Percentiles rank a stretch among this genome's conserved stretches.
phyloP scores from a whole-genome alignment of 2,797 vertebrate genomes.

The Leontocebus nigricollis region DNA sequence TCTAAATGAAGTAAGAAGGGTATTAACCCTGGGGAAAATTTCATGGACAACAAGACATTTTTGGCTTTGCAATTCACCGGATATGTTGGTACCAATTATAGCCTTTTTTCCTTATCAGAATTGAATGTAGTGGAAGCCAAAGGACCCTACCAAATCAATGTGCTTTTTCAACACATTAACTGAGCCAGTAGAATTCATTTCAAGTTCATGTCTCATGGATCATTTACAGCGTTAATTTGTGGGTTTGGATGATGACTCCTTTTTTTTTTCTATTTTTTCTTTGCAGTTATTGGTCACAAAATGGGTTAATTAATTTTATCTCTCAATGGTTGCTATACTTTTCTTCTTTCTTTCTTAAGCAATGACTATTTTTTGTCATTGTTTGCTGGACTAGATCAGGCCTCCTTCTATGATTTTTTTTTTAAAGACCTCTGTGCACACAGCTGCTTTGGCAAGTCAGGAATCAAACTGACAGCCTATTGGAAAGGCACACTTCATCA shows the following conservation, averaged over 20 bases:
- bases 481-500: slow-evolving; percentile 62
- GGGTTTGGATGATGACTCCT: not conserved
- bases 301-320: slow-evolving; percentile 60
- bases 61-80: slow-evolving; percentile 30
- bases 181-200: slow-evolving; percentile 46
- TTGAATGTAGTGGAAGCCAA: not conserved
- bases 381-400: slow-evolving; percentile 39
- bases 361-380: slow-evolving; percentile 53
- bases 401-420: slow-evolving; percentile 56
- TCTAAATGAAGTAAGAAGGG: slow-evolving; percentile 44
- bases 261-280: not conserved
- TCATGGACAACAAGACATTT: not conserved
- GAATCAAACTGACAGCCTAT: slow-evolving; percentile 78
- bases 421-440: slow-evolving; percentile 69
- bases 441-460: slow-evolving; percentile 64
- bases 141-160: not conserved
- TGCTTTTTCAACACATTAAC: slow-evolving; percentile 46
- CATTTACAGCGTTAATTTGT: slow-evolving; percentile 53
- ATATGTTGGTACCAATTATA: slow-evolving; percentile 39
- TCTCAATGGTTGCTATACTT: not conserved
- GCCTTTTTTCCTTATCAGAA: not conserved
- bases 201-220: slow-evolving; percentile 47
- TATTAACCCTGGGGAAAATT: slow-evolving; percentile 50
- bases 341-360: not conserved
- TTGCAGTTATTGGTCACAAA: slow-evolving; percentile 43